Evolutionary conservation across 1,140 invertebrate genomes (phyloP).

Genomic region (Drosophila subobscura): DNA sequence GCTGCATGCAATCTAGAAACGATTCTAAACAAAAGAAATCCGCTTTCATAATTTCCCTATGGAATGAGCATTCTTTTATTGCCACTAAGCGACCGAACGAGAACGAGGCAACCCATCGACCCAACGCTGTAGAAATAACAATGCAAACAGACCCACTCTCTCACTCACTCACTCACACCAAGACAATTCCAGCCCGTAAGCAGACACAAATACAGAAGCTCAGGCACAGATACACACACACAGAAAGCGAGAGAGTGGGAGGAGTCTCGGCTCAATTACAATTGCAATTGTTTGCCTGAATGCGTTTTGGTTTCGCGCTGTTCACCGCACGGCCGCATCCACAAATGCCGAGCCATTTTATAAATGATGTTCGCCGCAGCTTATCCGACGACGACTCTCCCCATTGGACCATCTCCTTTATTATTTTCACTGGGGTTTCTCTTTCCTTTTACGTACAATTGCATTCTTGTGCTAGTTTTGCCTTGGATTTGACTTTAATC

Average conservation of each 20-base stretch:
- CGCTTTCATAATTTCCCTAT: constrained; percentile 80
- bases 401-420: constrained; percentile 12
- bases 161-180: background rate
- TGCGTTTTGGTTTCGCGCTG: constrained; percentile 75
- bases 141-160: constrained; percentile 66
- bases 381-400: constrained; percentile 30
- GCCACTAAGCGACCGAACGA: constrained; percentile 74
- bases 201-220: constrained; percentile 27
- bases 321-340: constrained; percentile 47
- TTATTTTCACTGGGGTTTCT: constrained; percentile 52
- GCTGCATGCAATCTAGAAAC: constrained; percentile 79
- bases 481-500: constrained; percentile 65
- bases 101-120: constrained; percentile 9
- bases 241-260: constrained; percentile 45
- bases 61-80: constrained; percentile 82
- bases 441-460: constrained; percentile 57
- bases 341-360: constrained; percentile 68
- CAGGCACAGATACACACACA: constrained; percentile 25
- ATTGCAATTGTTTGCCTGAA: constrained; percentile 82
- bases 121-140: constrained; percentile 71
- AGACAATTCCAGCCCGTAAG: constrained; percentile 1
- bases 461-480: constrained; percentile 53
- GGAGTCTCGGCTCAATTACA: constrained; percentile 80
- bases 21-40: constrained; percentile 82
- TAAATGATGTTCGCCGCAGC: constrained; percentile 69